Conservation (phyloP, 2,888 invertebrate species). For the Heliothis peltigera region DNA sequence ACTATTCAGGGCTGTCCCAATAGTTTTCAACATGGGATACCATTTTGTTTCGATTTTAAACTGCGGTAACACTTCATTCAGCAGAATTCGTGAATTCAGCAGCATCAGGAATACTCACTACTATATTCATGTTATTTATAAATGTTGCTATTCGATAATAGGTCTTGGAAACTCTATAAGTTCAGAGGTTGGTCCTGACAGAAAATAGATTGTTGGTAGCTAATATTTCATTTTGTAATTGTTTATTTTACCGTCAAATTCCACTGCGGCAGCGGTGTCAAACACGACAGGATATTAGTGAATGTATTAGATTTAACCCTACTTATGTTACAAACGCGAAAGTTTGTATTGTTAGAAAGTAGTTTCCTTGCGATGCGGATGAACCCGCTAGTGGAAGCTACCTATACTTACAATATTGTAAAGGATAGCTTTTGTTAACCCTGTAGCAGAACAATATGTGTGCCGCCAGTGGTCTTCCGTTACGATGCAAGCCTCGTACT, state of each 20-base stretch:
- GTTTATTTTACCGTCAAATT: conserved; percentile 26
- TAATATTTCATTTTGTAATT: conserved; percentile 28
- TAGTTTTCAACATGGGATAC: conserved; percentile 4
- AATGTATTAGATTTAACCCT: too few species aligned
- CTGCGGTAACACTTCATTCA: too few species aligned
- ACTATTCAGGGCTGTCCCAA: conserved; percentile 49
- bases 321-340: too few species aligned
- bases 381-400: too few species aligned
- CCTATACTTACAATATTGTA: too few species aligned
- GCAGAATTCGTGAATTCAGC: too few species aligned
- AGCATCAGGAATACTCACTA: too few species aligned
- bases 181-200: conserved; percentile 19
- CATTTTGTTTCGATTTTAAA: neutral
- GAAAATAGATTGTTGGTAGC: conserved; percentile 39
- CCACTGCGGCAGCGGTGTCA: neutral
- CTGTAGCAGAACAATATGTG: conserved; percentile 54
- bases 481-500: conserved; percentile 54
- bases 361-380: too few species aligned
- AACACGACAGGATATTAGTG: conserved; percentile 3
- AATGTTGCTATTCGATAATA: too few species aligned
- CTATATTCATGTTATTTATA: too few species aligned
- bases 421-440: conserved; percentile 39
- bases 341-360: too few species aligned
- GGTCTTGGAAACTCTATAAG: too few species aligned
- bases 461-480: conserved; percentile 56